A percentile compares a stretch with the other conserved stretches of the same genome.
Conservation (phyloP, 2,797 vertebrate genomes). For the Glossophaga mutica region DNA sequence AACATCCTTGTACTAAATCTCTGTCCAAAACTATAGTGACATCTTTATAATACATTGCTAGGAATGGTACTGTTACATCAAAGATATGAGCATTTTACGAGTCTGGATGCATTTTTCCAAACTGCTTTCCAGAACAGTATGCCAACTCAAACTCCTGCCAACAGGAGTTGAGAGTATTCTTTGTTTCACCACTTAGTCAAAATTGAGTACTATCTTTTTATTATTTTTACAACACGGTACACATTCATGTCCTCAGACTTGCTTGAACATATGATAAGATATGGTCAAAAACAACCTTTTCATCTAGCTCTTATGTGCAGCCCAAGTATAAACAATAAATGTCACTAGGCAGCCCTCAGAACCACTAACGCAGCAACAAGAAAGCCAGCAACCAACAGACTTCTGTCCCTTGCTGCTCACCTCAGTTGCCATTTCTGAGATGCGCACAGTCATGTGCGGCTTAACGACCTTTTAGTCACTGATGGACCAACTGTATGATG, state of each 20-base stretch:
- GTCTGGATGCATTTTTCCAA: constrained; percentile 6
- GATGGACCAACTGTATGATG: too few species aligned
- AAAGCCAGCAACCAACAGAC: neutral
- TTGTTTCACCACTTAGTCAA: neutral
- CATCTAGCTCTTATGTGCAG: neutral
- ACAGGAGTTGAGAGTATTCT: neutral
- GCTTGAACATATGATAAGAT: neutral
- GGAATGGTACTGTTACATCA: neutral
- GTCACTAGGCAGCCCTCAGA: neutral
- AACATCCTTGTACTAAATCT: neutral
- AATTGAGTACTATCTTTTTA: neutral
- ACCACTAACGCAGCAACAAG: neutral
- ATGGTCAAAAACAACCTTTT: neutral
- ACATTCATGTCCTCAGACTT: neutral
- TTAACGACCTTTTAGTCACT: neutral
- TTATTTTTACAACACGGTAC: neutral
- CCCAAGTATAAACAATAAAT: neutral
- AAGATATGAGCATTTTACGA: constrained; percentile 15
- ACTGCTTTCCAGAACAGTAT: neutral
- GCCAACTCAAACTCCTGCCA: neutral
- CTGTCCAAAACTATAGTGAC: neutral
- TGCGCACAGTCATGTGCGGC: neutral
- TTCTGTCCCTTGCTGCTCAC: neutral
- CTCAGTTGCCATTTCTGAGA: neutral
- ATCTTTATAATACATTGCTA: neutral